Percentiles rank a stretch among this genome's conserved stretches.
Evolutionary conservation across 2,113 vertebrate genomes (phyloP).

Genomic region (Burhinus oedicnemus): DNA sequence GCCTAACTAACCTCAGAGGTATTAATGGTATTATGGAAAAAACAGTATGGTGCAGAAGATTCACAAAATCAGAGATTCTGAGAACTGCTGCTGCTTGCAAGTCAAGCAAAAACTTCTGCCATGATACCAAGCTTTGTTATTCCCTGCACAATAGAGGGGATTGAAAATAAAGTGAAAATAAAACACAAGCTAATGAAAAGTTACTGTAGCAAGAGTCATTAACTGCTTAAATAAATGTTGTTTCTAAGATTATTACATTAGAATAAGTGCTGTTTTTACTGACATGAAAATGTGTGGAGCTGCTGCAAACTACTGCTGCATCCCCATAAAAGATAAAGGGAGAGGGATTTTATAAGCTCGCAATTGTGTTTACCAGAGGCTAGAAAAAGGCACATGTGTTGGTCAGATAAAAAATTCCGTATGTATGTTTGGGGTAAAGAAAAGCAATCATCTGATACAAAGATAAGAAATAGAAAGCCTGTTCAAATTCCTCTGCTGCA

Average conservation of each 20-base stretch:
- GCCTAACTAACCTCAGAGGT: background rate
- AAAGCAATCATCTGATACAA: background rate
- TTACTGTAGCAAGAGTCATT: conserved; percentile 22
- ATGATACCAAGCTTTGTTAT: background rate
- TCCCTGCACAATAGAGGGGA: background rate
- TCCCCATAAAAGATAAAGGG: conserved; percentile 11
- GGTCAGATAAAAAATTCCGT: background rate
- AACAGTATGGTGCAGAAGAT: background rate
- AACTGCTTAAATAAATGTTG: conserved; percentile 30
- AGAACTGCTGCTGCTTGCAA: background rate
- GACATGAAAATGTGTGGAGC: background rate
- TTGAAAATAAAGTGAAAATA: conserved; percentile 16
- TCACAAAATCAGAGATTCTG: background rate
- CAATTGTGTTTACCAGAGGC: background rate
- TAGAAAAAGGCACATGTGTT: background rate
- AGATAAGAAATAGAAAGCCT: background rate
- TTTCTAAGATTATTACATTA: conserved; percentile 44
- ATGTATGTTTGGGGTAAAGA: background rate
- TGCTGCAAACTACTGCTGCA: background rate
- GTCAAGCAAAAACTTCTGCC: background rate
- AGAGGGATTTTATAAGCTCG: background rate
- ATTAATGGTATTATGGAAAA: background rate
- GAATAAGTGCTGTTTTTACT: conserved; percentile 2
- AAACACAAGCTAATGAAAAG: conserved; percentile 48
- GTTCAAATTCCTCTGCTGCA: background rate